Conservation (phyloP, 2,888 invertebrate species). For the Plebejus anna region DNA sequence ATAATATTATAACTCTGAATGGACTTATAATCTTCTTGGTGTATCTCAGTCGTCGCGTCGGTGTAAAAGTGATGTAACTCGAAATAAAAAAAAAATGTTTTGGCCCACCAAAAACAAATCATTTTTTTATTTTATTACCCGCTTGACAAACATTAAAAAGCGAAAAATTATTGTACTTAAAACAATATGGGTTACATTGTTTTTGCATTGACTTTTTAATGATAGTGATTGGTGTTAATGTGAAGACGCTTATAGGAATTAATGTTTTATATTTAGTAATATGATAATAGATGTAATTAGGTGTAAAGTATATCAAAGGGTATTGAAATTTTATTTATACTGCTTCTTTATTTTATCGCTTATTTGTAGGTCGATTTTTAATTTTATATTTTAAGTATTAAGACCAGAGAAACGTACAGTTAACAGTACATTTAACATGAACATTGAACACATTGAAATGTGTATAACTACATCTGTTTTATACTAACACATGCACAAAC, state of each 20-base stretch:
- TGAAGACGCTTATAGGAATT: conserved; percentile 72
- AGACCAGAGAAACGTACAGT: not conserved
- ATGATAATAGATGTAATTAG: conserved; percentile 33
- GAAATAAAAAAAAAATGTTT: not conserved
- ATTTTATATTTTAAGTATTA: not conserved
- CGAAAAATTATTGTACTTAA: not conserved
- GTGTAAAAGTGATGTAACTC: conserved; percentile 15
- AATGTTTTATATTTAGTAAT: conserved; percentile 39
- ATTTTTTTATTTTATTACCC: not conserved
- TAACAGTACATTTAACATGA: not conserved
- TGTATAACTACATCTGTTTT: not conserved
- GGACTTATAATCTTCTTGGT: not conserved
- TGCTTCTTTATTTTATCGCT: not conserved
- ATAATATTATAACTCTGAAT: not conserved
- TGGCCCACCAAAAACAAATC: not conserved
- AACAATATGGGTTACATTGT: conserved; percentile 2
- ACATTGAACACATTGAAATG: not conserved
- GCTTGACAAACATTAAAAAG: not conserved
- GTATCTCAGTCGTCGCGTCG: not conserved
- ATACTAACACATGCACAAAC: not conserved
- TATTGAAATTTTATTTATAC: conserved; percentile 16
- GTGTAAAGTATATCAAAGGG: conserved; percentile 23
- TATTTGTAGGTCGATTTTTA: not conserved
- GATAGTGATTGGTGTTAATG: conserved; percentile 72
- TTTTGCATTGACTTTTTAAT: conserved; percentile 11